A percentile compares a stretch with the other conserved stretches of the same genome.
Evolutionary conservation across 2,797 vertebrate genomes (phyloP).

Genomic region (Eulemur albifrons): DNA sequence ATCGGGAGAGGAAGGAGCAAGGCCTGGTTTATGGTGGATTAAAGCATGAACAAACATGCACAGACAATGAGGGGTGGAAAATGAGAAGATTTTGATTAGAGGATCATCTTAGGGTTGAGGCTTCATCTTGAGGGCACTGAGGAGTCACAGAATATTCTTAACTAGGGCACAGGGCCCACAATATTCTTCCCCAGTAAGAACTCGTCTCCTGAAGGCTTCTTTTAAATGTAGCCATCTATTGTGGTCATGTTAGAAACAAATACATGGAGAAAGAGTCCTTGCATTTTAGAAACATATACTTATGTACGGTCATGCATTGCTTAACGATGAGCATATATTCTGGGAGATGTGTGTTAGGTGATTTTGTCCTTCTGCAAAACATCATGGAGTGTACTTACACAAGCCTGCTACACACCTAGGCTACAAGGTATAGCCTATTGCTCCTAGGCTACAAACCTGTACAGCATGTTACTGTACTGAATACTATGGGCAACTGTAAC

Average conservation of each 20-base stretch:
- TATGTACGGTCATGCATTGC: neutral
- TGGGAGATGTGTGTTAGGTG: neutral
- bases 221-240: constrained; percentile 28
- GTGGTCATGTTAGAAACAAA: constrained; percentile 38
- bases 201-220: neutral
- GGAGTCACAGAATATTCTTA: neutral
- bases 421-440: neutral
- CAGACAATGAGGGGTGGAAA: neutral
- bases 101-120: neutral
- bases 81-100: neutral
- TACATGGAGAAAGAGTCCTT: neutral
- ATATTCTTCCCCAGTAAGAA: constrained; percentile 21
- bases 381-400: neutral
- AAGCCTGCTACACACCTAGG: neutral
- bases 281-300: neutral
- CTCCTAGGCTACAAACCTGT: neutral
- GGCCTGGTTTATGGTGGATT: neutral
- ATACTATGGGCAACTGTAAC: neutral
- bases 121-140: neutral
- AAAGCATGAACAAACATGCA: neutral
- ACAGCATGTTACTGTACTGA: neutral
- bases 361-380: neutral
- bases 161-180: neutral
- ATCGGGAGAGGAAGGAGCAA: neutral
- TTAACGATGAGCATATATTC: neutral